Conservation (phyloP, 2,113 vertebrate genomes). For the Regulus satrapa region DNA sequence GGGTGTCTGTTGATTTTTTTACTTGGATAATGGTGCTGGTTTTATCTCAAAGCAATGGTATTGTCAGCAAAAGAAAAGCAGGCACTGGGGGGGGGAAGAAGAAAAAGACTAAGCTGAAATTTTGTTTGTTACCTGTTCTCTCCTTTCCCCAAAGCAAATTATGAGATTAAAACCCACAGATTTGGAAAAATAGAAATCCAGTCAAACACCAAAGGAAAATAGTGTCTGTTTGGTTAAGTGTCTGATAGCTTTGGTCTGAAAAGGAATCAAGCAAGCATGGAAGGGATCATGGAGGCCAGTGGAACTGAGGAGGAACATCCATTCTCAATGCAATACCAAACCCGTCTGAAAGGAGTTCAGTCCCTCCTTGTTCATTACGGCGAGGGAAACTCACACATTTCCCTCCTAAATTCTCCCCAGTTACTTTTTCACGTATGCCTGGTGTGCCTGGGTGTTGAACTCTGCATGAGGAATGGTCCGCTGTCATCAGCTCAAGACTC, state of each 20-base stretch:
- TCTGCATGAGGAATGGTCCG: accelerated
- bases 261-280: neutral
- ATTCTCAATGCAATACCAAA: neutral
- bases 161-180: neutral
- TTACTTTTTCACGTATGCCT: neutral
- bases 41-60: neutral
- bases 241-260: neutral
- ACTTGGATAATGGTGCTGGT: neutral
- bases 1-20: neutral
- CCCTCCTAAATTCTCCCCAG: neutral
- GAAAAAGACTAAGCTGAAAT: neutral
- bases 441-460: neutral
- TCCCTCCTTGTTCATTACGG: neutral
- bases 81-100: neutral
- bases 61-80: neutral
- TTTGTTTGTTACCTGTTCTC: neutral
- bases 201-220: neutral
- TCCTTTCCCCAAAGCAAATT: neutral
- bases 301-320: neutral
- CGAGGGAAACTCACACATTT: neutral
- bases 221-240: neutral
- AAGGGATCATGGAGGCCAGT: neutral
- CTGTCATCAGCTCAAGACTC: neutral
- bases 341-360: neutral
- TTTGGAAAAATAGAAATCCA: neutral